A percentile compares a stretch with the other conserved stretches of the same genome.
Conservation (phyloP, 2,888 invertebrate species). For the Cyaniris semiargus region DNA sequence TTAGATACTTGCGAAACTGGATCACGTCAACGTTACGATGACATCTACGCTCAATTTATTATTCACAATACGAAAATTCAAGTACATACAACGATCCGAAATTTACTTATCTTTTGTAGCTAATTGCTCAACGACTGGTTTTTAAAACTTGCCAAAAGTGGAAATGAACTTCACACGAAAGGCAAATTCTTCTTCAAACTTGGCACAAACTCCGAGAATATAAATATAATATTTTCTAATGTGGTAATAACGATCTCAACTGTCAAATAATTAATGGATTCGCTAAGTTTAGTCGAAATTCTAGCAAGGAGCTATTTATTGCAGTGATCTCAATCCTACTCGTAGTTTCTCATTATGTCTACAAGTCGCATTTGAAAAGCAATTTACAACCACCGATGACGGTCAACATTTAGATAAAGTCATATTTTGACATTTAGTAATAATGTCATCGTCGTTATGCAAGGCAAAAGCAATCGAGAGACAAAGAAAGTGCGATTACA, state of each 20-base stretch:
- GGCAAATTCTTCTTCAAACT: too few species aligned
- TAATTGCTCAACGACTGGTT: neutral
- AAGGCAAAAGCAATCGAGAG: slow-evolving; percentile 16
- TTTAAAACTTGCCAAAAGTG: neutral
- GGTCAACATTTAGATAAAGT: slow-evolving; percentile 2
- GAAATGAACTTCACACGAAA: slow-evolving; percentile 5
- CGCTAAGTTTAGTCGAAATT: neutral
- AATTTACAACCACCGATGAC: neutral
- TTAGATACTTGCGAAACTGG: slow-evolving; percentile 12
- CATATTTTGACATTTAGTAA: slow-evolving; percentile 16
- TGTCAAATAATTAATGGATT: neutral
- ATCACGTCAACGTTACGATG: slow-evolving; percentile 9
- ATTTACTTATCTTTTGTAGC: neutral
- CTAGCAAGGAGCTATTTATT: neutral
- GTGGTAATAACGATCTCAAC: neutral
- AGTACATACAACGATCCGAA: neutral
- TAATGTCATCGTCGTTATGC: slow-evolving; percentile 11
- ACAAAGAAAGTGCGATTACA: slow-evolving; percentile 23
- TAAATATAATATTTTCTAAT: neutral
- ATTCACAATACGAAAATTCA: neutral
- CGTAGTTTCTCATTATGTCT: neutral
- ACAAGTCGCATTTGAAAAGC: neutral
- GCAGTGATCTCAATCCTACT: neutral
- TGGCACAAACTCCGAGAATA: neutral
- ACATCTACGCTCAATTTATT: neutral